These are phyloP conservation scores for Callospermophilus lateralis DNA, from an alignment of 2,113 vertebrate species.

Conservation along the genomic window DNA sequence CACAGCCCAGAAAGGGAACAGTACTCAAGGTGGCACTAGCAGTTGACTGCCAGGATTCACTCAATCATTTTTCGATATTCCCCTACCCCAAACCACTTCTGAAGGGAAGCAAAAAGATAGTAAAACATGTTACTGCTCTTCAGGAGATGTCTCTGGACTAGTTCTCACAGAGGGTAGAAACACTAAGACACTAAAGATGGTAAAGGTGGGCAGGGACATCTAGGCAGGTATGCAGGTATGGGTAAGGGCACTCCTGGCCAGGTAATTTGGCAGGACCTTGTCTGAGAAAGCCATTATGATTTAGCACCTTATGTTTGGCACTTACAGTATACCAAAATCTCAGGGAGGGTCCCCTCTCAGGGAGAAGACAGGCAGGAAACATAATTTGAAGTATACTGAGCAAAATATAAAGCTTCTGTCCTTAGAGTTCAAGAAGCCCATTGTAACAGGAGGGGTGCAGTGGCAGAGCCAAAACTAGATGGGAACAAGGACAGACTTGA, in stretches of 20 bases:
- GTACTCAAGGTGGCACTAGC: not conserved
- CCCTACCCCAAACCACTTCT: not conserved
- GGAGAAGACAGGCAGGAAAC: too few relatives aligned
- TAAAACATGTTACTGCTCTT: not conserved
- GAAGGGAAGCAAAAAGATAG: conserved; percentile 4
- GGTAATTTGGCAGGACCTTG: not conserved
- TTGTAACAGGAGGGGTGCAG: not conserved
- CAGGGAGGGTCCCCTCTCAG: too few relatives aligned
- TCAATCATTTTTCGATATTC: not conserved
- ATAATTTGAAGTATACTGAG: not conserved
- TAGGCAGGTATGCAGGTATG: not conserved
- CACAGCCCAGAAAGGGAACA: not conserved
- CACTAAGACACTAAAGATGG: not conserved
- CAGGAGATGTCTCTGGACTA: not conserved
- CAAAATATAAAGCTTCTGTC: not conserved
- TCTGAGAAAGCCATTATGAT: not conserved
- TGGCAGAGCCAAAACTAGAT: not conserved
- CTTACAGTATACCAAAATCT: not conserved
- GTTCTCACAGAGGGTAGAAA: conserved; percentile 24
- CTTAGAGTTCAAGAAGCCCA: not conserved
- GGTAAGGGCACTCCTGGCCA: not conserved
- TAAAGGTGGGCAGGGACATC: not conserved
- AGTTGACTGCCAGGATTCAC: not conserved
- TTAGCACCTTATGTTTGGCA: not conserved
- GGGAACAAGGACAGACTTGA: not conserved